Evolutionary conservation across 92 coral and sea anemone genomes (phyloP), one percentile per base, ranked within the genome.

Genomic region (Isaurus tuberculatus): DNA sequence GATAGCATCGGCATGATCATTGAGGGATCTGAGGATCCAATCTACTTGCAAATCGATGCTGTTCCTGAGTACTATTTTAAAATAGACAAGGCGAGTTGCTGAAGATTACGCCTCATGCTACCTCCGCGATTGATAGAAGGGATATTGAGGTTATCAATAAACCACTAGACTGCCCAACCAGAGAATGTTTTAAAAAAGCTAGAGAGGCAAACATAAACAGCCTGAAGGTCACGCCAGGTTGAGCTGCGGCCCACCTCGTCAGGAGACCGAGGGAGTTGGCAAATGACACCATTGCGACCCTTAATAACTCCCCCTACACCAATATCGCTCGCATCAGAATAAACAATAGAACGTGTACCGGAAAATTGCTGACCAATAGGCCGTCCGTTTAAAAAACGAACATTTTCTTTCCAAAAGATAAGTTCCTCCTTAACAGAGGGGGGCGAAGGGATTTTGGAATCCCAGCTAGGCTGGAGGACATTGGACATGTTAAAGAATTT

Each of bases 231-330:
- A 22, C 64, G 26, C 64, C 64, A 55, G 20, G 64, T 55, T 17
- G 64, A 55, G 64, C 64, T 55, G 64, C 64, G 64, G 20, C 26
- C 64, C 20, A 55, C 64, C 23, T 55, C 64, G 3, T 55, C 64
- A 22, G 20, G 22, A 16, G 20, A 17, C 64, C 64, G 16, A 17
- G 64, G 64, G 64, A 55, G 64, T 7, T 55, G 26, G 64, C 64
- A 55, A 55, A 55, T 55, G 64, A 55, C 22, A 17, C 64, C 64
- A 7, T 55, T 20, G 64, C 9, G 22, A 16, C 64, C 64, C 26
- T 55, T 3, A 22, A 55, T 1, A 22, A 55, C 20, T 17, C 64
- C 64, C 8, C 64, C 64, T 55, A 55, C 22, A 22, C 64, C 22
- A 17, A 55, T 20, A 6, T 55, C 23, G 26, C 64, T 55, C 22